These are phyloP conservation scores for Panthera tigris DNA, from an alignment of 2,113 vertebrate species.

Conservation along the genomic window DNA sequence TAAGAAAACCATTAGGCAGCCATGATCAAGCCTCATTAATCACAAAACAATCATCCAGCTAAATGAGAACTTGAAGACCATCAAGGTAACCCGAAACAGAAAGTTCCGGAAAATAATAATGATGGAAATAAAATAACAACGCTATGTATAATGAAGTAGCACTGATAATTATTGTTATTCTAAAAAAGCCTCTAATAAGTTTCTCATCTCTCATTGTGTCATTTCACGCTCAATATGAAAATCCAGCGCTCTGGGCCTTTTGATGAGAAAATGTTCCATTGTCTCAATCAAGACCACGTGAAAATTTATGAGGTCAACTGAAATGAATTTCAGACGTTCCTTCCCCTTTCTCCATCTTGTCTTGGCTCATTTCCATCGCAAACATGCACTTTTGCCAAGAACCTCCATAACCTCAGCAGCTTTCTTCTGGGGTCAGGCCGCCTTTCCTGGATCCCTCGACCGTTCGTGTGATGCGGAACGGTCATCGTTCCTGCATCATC, in stretches of 20 bases:
- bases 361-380: not conserved
- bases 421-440: not conserved
- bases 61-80: not conserved
- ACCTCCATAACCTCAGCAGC: rapidly evolving
- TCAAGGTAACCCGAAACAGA: not conserved
- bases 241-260: not conserved
- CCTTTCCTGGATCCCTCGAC: not conserved
- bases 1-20: not conserved
- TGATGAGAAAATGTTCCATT: not conserved
- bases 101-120: not conserved
- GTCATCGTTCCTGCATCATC: too few species aligned
- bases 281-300: not conserved
- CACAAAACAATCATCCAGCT: not conserved
- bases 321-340: not conserved
- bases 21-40: not conserved
- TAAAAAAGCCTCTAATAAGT: not conserved
- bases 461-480: too few species aligned
- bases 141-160: not conserved
- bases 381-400: not conserved
- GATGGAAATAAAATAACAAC: not conserved
- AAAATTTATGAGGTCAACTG: not conserved
- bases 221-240: not conserved
- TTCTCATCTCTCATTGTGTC: not conserved
- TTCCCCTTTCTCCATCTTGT: too few species aligned
- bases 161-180: too few species aligned